These are phyloP conservation scores for Proisotoma minuta DNA, from an alignment of 2,888 invertebrate species.

Conservation along the genomic window DNA sequence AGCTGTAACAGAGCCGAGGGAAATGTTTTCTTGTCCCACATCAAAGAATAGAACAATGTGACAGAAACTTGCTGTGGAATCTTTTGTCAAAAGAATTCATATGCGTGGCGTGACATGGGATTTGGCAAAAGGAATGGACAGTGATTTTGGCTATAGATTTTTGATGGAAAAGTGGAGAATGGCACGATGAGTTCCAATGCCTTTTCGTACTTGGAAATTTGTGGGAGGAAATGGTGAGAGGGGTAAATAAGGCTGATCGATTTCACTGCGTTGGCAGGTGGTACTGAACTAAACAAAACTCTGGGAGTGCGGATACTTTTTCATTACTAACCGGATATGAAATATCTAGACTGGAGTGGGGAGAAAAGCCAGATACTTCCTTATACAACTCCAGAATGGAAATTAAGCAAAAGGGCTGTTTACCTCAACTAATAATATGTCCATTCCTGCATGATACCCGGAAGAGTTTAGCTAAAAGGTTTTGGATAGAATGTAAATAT, in stretches of 20 bases:
- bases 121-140: too few species aligned
- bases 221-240: background rate
- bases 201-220: background rate
- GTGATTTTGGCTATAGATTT: too few species aligned
- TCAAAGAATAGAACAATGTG: background rate
- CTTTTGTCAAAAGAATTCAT: too few species aligned
- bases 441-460: too few species aligned
- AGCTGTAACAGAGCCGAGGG: too few species aligned
- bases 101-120: too few species aligned
- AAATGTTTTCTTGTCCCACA: too few species aligned
- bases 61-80: background rate
- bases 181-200: background rate
- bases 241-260: constrained; percentile 21
- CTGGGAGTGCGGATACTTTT: background rate
- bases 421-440: too few species aligned
- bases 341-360: background rate
- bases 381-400: too few species aligned
- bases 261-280: constrained; percentile 12
- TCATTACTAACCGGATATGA: background rate
- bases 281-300: background rate
- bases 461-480: too few species aligned
- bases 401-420: too few species aligned
- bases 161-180: background rate
- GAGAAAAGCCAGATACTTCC: constrained; percentile 4
- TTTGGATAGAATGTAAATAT: too few species aligned